A percentile compares a stretch with the other conserved stretches of the same genome.
Evolutionary conservation across 1,140 invertebrate species (phyloP).

Genomic region (Radopholus similis): DNA sequence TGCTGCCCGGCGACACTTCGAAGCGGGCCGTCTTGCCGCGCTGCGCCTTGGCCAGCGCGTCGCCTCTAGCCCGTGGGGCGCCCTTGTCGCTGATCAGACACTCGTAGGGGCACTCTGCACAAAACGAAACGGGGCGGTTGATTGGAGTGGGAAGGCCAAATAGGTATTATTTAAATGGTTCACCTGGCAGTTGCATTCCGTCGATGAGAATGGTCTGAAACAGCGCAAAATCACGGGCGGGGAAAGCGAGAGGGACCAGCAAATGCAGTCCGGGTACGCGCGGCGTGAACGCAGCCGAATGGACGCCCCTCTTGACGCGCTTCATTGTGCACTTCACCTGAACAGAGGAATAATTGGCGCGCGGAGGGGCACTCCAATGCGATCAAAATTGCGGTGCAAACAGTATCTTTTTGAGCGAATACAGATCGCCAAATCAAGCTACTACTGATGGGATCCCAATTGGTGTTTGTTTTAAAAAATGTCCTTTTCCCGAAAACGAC

Average conservation of each 20-base stretch:
- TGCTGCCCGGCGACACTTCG: slow-evolving; percentile 65
- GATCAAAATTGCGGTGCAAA: too few relatives aligned
- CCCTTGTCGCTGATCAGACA: slow-evolving; percentile 44
- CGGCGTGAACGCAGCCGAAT: slow-evolving; percentile 54
- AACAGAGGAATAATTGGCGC: not conserved
- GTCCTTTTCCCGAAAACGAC: too few relatives aligned
- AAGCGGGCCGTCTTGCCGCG: slow-evolving; percentile 67
- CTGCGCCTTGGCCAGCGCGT: slow-evolving; percentile 66
- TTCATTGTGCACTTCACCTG: slow-evolving; percentile 44
- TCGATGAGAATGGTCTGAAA: slow-evolving; percentile 46
- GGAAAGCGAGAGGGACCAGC: slow-evolving; percentile 29
- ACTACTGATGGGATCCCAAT: too few relatives aligned
- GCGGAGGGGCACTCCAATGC: too few relatives aligned
- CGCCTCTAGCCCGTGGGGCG: slow-evolving; percentile 60
- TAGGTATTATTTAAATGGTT: not conserved
- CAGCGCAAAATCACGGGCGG: too few relatives aligned
- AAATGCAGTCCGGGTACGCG: slow-evolving; percentile 51
- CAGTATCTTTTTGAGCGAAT: too few relatives aligned
- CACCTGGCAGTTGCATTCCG: slow-evolving; percentile 60
- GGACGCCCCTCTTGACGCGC: slow-evolving; percentile 42
- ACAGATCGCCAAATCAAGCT: too few relatives aligned
- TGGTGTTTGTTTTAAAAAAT: too few relatives aligned
- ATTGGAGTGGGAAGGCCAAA: not conserved
- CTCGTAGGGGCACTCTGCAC: slow-evolving; percentile 57
- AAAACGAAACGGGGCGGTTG: slow-evolving; percentile 14